phyloP scores from a whole-genome alignment of 2,797 vertebrate genomes.

The Brachymystax lenok region DNA sequence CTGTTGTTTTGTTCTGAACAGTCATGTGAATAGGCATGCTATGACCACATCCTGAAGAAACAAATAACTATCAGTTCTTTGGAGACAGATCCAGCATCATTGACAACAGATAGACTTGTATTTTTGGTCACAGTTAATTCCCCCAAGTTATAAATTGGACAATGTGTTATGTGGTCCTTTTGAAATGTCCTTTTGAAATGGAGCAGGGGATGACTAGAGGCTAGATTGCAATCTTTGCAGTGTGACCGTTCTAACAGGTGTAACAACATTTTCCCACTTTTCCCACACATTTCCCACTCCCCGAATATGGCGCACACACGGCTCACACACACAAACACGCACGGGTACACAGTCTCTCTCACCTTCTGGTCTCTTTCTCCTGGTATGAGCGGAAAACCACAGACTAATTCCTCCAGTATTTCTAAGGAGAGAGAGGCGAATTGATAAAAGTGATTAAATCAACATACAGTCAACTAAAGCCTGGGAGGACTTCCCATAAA shows the following conservation, averaged over 20 bases:
- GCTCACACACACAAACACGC: neutral
- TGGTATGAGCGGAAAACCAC: conserved; percentile 74
- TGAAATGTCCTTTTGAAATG: conserved; percentile 8
- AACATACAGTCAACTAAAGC: conserved; percentile 1
- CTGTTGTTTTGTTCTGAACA: neutral
- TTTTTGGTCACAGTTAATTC: conserved; percentile 15
- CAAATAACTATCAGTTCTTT: neutral
- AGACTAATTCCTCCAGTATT: conserved; percentile 80
- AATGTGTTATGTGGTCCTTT: conserved; percentile 33
- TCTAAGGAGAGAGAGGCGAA: conserved; percentile 65
- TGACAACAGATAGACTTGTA: conserved; percentile 27
- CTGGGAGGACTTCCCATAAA: neutral
- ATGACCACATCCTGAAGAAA: neutral
- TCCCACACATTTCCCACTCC: neutral
- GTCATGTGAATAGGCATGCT: conserved; percentile 31
- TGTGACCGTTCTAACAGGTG: conserved; percentile 5
- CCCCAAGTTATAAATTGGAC: conserved; percentile 18
- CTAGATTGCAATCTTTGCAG: conserved; percentile 18
- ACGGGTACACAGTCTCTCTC: conserved; percentile 25
- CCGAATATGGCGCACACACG: neutral
- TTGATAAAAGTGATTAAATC: conserved; percentile 19
- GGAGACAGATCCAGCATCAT: neutral
- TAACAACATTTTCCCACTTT: conserved; percentile 29
- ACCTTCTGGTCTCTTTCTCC: conserved; percentile 84
- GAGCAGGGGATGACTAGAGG: conserved; percentile 20